Conservation (phyloP, 2,113 vertebrate genomes). For the Oreochromis spilurus region DNA sequence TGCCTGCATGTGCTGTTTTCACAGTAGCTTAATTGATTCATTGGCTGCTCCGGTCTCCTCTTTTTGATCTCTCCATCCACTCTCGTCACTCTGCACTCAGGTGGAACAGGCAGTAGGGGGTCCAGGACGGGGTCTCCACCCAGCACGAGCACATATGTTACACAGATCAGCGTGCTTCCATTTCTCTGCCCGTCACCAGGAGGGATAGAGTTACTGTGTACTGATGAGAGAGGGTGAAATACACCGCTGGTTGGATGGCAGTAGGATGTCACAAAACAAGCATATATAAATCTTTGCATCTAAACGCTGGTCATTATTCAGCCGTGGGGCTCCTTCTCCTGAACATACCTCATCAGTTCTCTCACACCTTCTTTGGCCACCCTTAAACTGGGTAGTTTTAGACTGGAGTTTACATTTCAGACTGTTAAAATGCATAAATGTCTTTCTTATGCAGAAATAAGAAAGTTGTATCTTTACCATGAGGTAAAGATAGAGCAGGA, state of each 20-base stretch:
- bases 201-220: slow-evolving; percentile 80
- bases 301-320: slow-evolving; percentile 69
- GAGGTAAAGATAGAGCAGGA: background rate
- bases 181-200: slow-evolving; percentile 25
- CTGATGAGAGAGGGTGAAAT: slow-evolving; percentile 81
- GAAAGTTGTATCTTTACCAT: background rate
- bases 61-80: slow-evolving; percentile 27
- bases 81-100: slow-evolving; percentile 40
- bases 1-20: slow-evolving; percentile 8
- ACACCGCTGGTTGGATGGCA: slow-evolving; percentile 77
- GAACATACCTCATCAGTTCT: background rate
- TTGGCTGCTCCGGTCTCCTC: slow-evolving; percentile 1
- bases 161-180: slow-evolving; percentile 87
- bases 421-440: background rate
- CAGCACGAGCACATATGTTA: slow-evolving; percentile 84
- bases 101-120: slow-evolving; percentile 24
- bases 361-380: background rate
- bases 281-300: slow-evolving; percentile 79
- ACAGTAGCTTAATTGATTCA: slow-evolving; percentile 45
- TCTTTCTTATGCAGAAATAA: background rate
- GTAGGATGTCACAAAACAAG: slow-evolving; percentile 69
- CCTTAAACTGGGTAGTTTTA: background rate
- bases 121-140: slow-evolving; percentile 26
- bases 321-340: slow-evolving; percentile 59
- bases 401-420: background rate